Base-by-base conservation (phyloP, 2,888 invertebrate species). In the Odontothrips loti region DNA sequence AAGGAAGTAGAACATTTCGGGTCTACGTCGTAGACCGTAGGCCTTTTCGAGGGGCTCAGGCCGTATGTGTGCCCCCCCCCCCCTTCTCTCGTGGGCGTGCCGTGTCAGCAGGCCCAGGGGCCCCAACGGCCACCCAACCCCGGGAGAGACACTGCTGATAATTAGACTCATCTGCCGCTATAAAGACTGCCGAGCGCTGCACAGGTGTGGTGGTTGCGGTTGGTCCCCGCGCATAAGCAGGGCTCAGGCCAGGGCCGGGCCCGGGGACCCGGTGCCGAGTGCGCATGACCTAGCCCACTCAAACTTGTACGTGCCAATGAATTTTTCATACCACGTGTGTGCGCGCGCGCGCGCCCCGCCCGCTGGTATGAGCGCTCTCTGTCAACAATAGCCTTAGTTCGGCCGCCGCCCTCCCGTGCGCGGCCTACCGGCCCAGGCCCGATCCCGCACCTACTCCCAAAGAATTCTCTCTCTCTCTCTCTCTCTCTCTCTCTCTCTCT, bases 281-380 rank as follows among this genome's bases (percentile, higher is more conserved):
- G n/a, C 11, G 68, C 23, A 6, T 8, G 23, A 17, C 58, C 15
- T 4, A 58, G 68, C 68, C 68, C 68, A 12, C 68, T 75, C 11
- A 6, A 58, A 9, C 68, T 75, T 75, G 68, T 23, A 75, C 68
- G 68, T 75, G 68, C 68, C 68, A 27, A 23, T 75, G 68, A 75
- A 75, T 75, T 75, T 75, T 75, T 75, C 68, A 75, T 75, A 27
- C 9, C 58, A 9, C 20, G 58, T 43, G 34, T 43, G 34, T 43
- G 34, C 6, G 34, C 6, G 34, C 6, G 34, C 6, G 34, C 34
- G 34, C 34, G 34, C 34, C 3, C 34, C 34, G 34, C 58, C 17
- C 58, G 68, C 68, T 10, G 27, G 68, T 27, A 75, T 23, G 68
- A 75, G 27, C 68, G 68, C 68, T 23, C 68, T 75, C 27, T 58